Base-by-base conservation (phyloP, 2,888 invertebrate genomes). In the Schizotus pectinicornis region DNA sequence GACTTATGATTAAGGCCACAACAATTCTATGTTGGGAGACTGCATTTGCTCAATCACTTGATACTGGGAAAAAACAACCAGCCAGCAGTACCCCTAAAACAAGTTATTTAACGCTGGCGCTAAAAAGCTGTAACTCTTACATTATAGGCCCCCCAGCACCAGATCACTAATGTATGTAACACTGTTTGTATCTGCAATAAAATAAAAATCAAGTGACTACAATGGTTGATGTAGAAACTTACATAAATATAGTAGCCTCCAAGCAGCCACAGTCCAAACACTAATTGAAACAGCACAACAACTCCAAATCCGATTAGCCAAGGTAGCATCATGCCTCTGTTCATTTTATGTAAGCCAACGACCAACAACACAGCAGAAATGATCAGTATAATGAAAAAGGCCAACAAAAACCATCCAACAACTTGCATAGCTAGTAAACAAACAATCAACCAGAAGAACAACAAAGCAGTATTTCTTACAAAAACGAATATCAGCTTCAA, bases 181-280 rank as follows among this genome's bases (percentile, higher is more conserved):
- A 93, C 91, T 37, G 88, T 87, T 55, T 92, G 89, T 72, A 94
- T 82, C 94, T 94, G 80, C 22, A 22, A 22, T 22, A 22, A 22
- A 22, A 22, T 22, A 22, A 36, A 32, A 43, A 47, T 32, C 32
- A 13, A n/a, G n/a, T 34, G 33, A 52, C 9, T 14, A 41, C 39
- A 34, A 41, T 14, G 9, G 35, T 11, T 34, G 12, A 51, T 22
- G 35, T 9, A 38, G 30, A 39, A 49, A 85, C 90, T 89, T 79
- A 94, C 94, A 81, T 94, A 94, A 72, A 94, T 94, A 72, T 95
- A 95, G 74, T 95, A 95, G 61, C 94, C 93, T 61, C 91, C 92
- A 34, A 94, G 81, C 1, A 94, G 82, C 93, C 94, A 94, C 30
- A 94, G 79, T 3, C 94, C 92, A 77, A 92, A 94, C 1, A 88